Evolutionary conservation across 2,888 invertebrate species (phyloP).

Genomic region (Macrosiphum euphorbiae): DNA sequence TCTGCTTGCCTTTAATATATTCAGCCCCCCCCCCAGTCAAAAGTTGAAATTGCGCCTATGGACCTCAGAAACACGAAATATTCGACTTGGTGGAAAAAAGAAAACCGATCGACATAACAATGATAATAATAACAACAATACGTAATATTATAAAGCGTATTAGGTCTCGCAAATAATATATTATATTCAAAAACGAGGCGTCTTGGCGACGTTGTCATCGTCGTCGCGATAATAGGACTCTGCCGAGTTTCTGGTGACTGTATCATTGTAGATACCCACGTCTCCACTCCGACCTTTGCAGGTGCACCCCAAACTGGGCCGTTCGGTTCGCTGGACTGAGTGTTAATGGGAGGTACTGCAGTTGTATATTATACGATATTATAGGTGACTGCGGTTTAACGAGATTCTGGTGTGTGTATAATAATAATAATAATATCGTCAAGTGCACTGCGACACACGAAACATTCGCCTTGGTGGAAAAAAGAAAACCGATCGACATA

Average conservation of each 20-base stretch:
- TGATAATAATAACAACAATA: not conserved
- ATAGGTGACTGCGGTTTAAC: not conserved
- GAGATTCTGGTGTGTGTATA: not conserved
- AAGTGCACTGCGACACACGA: not conserved
- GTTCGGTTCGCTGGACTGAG: not conserved
- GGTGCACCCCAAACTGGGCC: not conserved
- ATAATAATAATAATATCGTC: not conserved
- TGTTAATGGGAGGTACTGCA: not conserved
- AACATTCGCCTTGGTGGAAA: not conserved
- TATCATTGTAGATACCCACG: not conserved
- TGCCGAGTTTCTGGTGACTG: not conserved
- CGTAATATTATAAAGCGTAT: not conserved
- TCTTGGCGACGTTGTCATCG: not conserved
- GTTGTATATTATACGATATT: no score
- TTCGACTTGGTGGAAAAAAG: not conserved
- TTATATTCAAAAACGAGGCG: not conserved
- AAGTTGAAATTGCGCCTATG: no score
- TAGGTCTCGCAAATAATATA: not conserved
- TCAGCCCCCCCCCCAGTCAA: no score
- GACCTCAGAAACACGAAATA: not conserved
- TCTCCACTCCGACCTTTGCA: not conserved
- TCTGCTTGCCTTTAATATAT: no score
- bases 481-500: not conserved
- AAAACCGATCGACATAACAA: not conserved
- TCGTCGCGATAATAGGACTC: not conserved